Evolutionary conservation across 2,113 vertebrate species (phyloP), one percentile per base, ranked within the genome.

Genomic region (Lagopus muta): DNA sequence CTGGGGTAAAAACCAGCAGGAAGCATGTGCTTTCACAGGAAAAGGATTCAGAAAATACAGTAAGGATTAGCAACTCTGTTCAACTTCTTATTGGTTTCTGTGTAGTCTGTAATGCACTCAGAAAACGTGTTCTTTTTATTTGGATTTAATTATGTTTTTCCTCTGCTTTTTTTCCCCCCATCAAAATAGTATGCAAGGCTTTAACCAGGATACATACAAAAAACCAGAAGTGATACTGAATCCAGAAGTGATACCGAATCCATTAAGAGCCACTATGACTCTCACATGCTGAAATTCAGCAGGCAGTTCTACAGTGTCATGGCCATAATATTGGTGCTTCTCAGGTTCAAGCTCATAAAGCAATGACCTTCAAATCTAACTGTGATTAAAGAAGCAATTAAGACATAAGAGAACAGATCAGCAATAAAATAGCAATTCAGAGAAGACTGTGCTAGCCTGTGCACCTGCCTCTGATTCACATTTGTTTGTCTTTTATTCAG

Each of bases 401-500:
- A 43, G 13, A 54, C 27, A 7, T 2, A 52, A 34, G 5, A 88
- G 11, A 16, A 43, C 40, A 65, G 27, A 17, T 2, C 38, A 62
- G 36, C 40, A 73, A 8, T 13, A 52, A 54, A 84, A 73, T 0
- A 73, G 8, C 54, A 78, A 6, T 25, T 87, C 47, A 60, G 47
- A 36, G 20, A 45, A 64, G 47, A 18, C 9, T 45, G 1, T 54
- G 62, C 67, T 7, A 24, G 25, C 13, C 72, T 45, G 42, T 27
- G 22, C n/a, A 57, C 21, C 4, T 27, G 1, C 24, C 57, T 13
- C 42, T 1, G 3, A 27, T 0, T 1, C 21, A 13, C 4, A 3
- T 24, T 75, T 57, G 32, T 69, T 36, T 84, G 69, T 40, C 4
- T 66, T 54, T 48, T 61, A 84, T 18, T 15, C 42, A 30, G 32